Percentiles rank a stretch among this genome's conserved stretches.
Conservation (phyloP, 2,113 vertebrate species). For the Leptodactylus fuscus region DNA sequence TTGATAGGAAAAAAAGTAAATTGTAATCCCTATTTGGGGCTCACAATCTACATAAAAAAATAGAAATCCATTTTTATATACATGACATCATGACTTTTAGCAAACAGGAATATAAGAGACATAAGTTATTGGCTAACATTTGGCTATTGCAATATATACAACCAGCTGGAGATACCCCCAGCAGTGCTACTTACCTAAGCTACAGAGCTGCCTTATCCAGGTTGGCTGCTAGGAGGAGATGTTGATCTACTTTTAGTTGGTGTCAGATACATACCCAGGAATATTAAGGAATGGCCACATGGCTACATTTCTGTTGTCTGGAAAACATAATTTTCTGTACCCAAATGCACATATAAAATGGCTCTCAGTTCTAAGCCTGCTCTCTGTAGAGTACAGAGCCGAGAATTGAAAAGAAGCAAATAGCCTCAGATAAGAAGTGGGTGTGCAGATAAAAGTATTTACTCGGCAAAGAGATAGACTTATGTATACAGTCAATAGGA, state of each 20-base stretch:
- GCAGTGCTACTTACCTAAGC: not conserved
- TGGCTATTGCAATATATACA: no score
- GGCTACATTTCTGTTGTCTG: not conserved
- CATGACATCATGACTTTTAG: no score
- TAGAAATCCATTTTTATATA: no score
- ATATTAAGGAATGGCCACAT: not conserved
- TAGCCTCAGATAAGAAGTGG: conserved; percentile 34
- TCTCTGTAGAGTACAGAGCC: conserved; percentile 7
- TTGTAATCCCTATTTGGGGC: no score
- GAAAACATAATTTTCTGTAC: conserved; percentile 10
- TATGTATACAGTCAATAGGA: conserved; percentile 31
- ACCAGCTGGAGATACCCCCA: no score
- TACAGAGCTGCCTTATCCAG: not conserved
- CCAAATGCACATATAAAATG: conserved; percentile 22
- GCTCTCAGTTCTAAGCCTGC: not conserved
- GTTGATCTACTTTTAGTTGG: conserved; percentile 24
- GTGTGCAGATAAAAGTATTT: conserved; percentile 21
- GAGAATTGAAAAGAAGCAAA: conserved; percentile 30
- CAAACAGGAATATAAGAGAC: no score
- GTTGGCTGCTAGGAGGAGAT: conserved; percentile 39
- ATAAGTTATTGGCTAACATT: no score
- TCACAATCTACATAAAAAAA: no score
- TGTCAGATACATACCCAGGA: not conserved
- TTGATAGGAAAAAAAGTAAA: no score
- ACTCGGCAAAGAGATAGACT: conserved; percentile 12